These are phyloP conservation scores for Aphaenogaster rudis DNA, from an alignment of 1,140 invertebrate genomes.

Conservation along the genomic window DNA sequence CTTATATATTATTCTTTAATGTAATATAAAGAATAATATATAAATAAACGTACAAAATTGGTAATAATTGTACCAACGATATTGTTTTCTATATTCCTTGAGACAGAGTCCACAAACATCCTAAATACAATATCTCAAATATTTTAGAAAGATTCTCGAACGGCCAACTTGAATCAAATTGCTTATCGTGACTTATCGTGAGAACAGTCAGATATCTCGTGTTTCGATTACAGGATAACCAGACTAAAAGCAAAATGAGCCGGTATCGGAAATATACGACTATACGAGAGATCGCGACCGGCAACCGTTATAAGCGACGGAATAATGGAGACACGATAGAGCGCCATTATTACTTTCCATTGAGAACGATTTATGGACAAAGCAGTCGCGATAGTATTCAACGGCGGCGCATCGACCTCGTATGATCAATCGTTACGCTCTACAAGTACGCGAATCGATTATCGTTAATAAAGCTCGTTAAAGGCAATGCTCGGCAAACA, in stretches of 20 bases:
- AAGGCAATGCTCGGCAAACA: slow-evolving; percentile 50
- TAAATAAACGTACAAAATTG: background rate
- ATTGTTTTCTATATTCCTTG: background rate
- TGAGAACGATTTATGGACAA: slow-evolving; percentile 55
- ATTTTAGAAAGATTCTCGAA: background rate
- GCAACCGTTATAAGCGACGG: slow-evolving; percentile 23
- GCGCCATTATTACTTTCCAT: slow-evolving; percentile 55
- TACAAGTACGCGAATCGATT: slow-evolving; percentile 59
- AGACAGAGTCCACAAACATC: background rate
- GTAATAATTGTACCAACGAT: background rate
- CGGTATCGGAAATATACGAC: slow-evolving; percentile 31
- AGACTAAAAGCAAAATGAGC: background rate
- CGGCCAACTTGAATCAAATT: background rate
- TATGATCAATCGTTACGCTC: slow-evolving; percentile 57
- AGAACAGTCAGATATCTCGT: background rate
- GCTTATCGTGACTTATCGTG: background rate
- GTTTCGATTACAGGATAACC: slow-evolving; percentile 6
- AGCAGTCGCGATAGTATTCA: slow-evolving; percentile 54
- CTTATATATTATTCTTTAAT: background rate
- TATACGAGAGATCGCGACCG: slow-evolving; percentile 1
- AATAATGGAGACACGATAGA: slow-evolving; percentile 55
- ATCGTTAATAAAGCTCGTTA: slow-evolving; percentile 65
- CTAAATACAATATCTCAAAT: background rate
- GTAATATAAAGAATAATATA: background rate
- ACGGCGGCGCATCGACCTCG: slow-evolving; percentile 49